Evolutionary conservation across 2,113 vertebrate species (phyloP), one percentile per base, ranked within the genome.

Genomic region (Poeciliopsis retropinna): DNA sequence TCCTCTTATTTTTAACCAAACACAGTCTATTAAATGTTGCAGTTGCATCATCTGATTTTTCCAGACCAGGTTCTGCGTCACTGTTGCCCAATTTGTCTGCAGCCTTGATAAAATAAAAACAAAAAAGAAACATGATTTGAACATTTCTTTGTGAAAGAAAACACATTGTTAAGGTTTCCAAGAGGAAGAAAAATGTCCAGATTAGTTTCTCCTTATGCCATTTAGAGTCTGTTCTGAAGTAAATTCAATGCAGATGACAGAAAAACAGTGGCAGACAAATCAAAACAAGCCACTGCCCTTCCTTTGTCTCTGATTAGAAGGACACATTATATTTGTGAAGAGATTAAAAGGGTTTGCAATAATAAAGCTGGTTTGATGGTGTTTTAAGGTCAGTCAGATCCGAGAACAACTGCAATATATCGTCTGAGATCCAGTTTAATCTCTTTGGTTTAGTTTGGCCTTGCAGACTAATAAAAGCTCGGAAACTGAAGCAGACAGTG

Each of bases 201-300:
- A 71, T 19, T 29, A 64, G 67, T 74, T 68, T 51, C 30, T 74
- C 15, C 19, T 41, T 41, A 13, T 15, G 30, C 8, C 2, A 2
- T 76, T 76, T 70, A 41, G 60, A 79, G 57, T 73, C 28, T 4
- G 29, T 66, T 10, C 41, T 41, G 5, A 14, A 60, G 57, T 57
- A 34, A 60, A 57, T 88, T 83, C 78, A 79, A 76, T 62, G 62
- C 22, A 65, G 30, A 80, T 69, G 17, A 61, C 30, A 84, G 62
- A 41, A 31, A 73, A 31, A 61, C 54, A 41, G 44, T 22, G 31
- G 64, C 73, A 87, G 83, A 85, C 78, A 80, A 83, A 87, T 68
- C 69, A 86, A 89, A 87, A 83, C 85, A 87, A 60, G n/a, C 25
- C 74, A 60, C 29, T 41, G 4, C 67, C 30, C 30, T 2, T 1